phyloP scores from a whole-genome alignment of 2,113 vertebrate species.

The Zapornia atra region DNA sequence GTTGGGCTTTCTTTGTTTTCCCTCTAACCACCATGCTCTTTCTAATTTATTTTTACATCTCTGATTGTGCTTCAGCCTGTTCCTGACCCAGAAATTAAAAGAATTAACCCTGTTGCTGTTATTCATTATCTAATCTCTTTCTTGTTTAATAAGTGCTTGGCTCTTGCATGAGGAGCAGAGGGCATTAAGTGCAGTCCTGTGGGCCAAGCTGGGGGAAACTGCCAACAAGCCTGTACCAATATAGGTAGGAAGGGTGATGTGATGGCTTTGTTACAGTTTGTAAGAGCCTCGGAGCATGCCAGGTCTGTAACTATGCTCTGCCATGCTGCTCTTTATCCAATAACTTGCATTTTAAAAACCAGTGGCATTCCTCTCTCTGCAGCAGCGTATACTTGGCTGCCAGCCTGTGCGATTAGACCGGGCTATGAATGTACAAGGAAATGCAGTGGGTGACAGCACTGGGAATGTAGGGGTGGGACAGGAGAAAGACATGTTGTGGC shows the following conservation, averaged over 20 bases:
- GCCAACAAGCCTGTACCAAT: not conserved
- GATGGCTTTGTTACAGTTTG: not conserved
- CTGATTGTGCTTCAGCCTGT: not conserved
- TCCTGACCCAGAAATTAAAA: not conserved
- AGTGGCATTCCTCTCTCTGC: not conserved
- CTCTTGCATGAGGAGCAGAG: not conserved
- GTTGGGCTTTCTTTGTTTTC: not conserved
- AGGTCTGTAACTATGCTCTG: not conserved
- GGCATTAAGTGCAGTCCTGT: not conserved
- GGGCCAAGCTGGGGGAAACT: not conserved
- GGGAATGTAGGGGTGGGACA: accelerated
- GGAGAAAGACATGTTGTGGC: not conserved
- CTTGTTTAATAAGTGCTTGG: not conserved
- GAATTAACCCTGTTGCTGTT: not conserved
- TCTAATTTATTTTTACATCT: not conserved
- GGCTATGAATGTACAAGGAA: not conserved
- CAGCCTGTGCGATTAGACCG: not conserved
- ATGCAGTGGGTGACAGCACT: not conserved
- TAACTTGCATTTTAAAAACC: not conserved
- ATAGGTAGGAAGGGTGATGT: not conserved
- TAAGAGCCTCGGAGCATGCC: not conserved
- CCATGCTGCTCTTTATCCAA: not conserved
- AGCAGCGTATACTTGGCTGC: not conserved
- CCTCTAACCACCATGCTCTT: not conserved
- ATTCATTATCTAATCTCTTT: not conserved